These are phyloP conservation scores for Istiophorus platypterus DNA, from an alignment of 2,113 vertebrate species.

Conservation along the genomic window DNA sequence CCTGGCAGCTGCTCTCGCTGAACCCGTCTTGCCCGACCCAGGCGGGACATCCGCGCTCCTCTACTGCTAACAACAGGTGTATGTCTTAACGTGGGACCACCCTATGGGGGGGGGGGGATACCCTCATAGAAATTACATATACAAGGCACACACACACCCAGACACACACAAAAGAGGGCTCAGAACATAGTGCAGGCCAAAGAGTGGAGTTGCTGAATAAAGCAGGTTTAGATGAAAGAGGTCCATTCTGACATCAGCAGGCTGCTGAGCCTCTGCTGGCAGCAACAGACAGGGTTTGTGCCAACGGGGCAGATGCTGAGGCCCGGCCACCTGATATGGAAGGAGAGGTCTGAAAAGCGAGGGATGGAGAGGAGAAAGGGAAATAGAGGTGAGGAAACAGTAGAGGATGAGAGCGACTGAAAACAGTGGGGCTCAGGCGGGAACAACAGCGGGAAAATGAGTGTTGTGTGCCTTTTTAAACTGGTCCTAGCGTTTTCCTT, in stretches of 20 bases:
- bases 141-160: conserved; percentile 30
- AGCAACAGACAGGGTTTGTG: conserved; percentile 43
- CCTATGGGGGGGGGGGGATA: conserved; percentile 17
- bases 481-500: not conserved
- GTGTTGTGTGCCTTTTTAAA: conserved; percentile 1
- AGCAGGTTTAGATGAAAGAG: conserved; percentile 75
- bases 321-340: conserved; percentile 65
- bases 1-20: conserved; percentile 37
- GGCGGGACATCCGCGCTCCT: conserved; percentile 22
- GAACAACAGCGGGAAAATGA: conserved; percentile 37
- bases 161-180: conserved; percentile 56
- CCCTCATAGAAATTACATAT: conserved; percentile 9
- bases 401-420: conserved; percentile 12
- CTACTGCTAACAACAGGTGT: conserved; percentile 61
- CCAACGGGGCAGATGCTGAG: conserved; percentile 76
- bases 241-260: conserved; percentile 59
- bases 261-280: conserved; percentile 70
- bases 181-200: conserved; percentile 46
- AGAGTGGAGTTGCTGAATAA: conserved; percentile 67
- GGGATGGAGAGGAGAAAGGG: conserved; percentile 33
- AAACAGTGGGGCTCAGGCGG: conserved; percentile 12
- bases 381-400: conserved; percentile 42
- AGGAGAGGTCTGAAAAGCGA: conserved; percentile 48
- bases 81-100: conserved; percentile 47
- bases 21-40: conserved; percentile 16